Evolutionary conservation across 2,113 vertebrate genomes (phyloP), one percentile per base, ranked within the genome.

Genomic region (Dipodomys ordii): DNA sequence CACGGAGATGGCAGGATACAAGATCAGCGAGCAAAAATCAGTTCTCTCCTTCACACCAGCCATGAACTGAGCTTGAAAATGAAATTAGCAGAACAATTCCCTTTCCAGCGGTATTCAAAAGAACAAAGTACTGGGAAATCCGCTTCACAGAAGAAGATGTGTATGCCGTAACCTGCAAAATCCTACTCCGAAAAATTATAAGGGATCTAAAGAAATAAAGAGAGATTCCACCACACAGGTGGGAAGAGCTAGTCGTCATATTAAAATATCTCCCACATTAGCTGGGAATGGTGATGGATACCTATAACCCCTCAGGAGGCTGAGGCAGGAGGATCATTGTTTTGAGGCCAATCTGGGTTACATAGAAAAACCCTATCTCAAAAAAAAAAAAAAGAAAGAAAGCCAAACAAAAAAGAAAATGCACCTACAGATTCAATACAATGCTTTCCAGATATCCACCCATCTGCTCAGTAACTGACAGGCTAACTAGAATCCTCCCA

Each of bases 71-170:
- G 46, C 4, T 35, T 73, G 46, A 30, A 67, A 86, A 25, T 74
- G 15, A 86, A 91, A 95, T 83, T 78, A 85, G 86, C 62, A 57
- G 86, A 68, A 90, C 39, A 71, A 72, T 67, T 72, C 35, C 32
- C 27, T n/a, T 53, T 77, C 67, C 1, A 74, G 72, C 2, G 85
- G 9, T 28, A 87, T 67, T 19, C 73, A 84, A 80, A 92, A 67
- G 7, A 92, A 90, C 74, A 46, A 92, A 79, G 86, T 35, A 25
- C 2, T 68, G 62, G 72, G 25, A n/a, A 74, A 88, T 16, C 83
- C 49, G 84, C 27, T 60, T 65, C 69, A 27, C 16, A 65, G 92
- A 46, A 84, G 13, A 78, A 78, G 19, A 23, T 77, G 25, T 83
- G 32, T 62, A 35, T 0, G 30, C 7, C 64, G 22, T 65, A 85